Evolutionary conservation across 2,797 vertebrate species (phyloP), one percentile per base, ranked within the genome.

Genomic region (Anguilla obscura): DNA sequence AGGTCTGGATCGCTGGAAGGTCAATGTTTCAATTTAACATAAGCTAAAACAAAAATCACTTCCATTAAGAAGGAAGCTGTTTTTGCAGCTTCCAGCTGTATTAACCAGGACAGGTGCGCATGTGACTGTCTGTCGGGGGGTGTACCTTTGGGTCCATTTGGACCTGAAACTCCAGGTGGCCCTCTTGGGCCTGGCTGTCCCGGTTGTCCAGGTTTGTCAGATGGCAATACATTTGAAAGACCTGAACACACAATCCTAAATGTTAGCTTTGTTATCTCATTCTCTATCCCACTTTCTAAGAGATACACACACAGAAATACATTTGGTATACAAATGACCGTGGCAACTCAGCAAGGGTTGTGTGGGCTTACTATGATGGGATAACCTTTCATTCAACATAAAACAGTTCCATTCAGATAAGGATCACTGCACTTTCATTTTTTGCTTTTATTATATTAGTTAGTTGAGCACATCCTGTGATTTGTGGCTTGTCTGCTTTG

Each of bases 91-190:
- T 21, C 21, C 8, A 24, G 2, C 79, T 82, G 21, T 82, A 82
- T 21, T 24, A 82, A 82, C 21, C 79, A 82, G 40, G 24, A n/a
- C 40, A 27, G 66, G 45, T 48, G 45, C 30, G 58, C 9, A 33
- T 12, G 85, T 40, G 60, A 9, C 3, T 40, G 60, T 27, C 66
- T 52, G 63, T 54, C 76, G 24, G n/a, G 45, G 45, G 85, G 36
- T 18, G 48, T 90, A 90, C 90, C 89, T 90, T 79, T 87, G 12
- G 14, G 2, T 60, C 90, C 90, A 40, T 74, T 85, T 40, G 54
- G 18, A 18, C 90, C 90, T 52, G 3, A 36, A 24, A 0, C 50
- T 18, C 90, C 90, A 60, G 87, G 88, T 24, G 60, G 83, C 27
- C 90, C 90, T 71, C 82, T 86, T 16, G 12, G 27, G 21, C 90